Base-by-base conservation (phyloP, 2,113 vertebrate genomes). In the Oryzias celebensis region DNA sequence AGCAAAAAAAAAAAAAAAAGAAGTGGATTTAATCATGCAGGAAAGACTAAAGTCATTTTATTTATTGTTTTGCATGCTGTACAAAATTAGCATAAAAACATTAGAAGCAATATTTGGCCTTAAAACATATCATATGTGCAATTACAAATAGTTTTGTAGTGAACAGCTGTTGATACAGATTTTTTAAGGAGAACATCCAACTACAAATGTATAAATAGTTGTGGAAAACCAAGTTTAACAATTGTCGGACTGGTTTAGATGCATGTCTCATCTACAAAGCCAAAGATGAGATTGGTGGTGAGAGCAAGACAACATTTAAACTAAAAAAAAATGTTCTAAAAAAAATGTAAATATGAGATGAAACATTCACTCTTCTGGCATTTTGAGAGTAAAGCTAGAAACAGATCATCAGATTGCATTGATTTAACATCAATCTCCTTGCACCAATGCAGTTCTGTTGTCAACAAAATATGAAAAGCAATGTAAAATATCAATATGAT, bases 401-500 rank as follows among this genome's bases (percentile, higher is more conserved):
- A 65, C 26, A 17, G 49, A 68, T 79, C 70, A 71, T 75, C 79
- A 62, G 71, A 73, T 23, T 50, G 74, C 66, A 73, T 68, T 72
- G 75, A 65, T 67, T 80, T 24, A 58, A 64, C 50, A 5, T 46
- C 62, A 60, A 68, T 65, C 79, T 57, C 52, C 78, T 57, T 79
- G 85, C 78, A 88, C 65, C 72, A 66, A 73, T 73, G 71, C 58
- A 65, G 65, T 71, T 85, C 85, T 43, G 60, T 74, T 82, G 68
- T 71, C 75, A 69, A 79, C 80, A 87, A 82, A 81, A 81, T 77
- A 73, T 88, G 75, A 84, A 89, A 85, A 92, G 71, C 72, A 68
- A 77, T 82, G 83, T 82, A 80, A 89, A 91, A 91, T 92, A 93
- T 93, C 92, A 93, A 93, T 93, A 91, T 93, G 92, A 93, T 93